phyloP scores from a whole-genome alignment of 2,797 vertebrate genomes.

The Dendrocincla tyrannina region DNA sequence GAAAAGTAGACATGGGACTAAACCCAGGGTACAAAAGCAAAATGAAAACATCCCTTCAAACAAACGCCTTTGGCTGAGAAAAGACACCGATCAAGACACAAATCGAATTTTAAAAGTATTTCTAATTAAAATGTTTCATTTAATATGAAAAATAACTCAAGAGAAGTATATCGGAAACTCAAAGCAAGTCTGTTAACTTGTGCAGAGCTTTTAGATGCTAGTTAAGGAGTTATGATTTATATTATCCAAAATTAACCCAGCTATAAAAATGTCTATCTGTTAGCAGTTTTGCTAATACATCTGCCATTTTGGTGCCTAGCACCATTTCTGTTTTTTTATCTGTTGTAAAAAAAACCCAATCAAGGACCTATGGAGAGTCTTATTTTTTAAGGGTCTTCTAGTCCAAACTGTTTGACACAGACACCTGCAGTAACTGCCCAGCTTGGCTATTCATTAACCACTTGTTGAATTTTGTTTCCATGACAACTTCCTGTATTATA shows the following conservation, averaged over 20 bases:
- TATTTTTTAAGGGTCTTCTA: not conserved
- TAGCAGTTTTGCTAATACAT: not conserved
- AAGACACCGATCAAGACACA: not conserved
- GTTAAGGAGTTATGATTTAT: not conserved
- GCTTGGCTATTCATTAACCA: slow-evolving; percentile 17
- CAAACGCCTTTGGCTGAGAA: not conserved
- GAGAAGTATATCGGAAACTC: not conserved
- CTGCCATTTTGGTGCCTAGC: not conserved
- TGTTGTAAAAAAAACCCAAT: not conserved
- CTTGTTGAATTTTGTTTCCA: slow-evolving; percentile 59
- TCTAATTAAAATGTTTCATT: not conserved
- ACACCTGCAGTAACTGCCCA: not conserved
- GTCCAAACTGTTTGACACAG: not conserved
- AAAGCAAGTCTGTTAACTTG: not conserved
- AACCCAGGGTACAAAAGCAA: not conserved
- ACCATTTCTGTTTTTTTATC: not conserved
- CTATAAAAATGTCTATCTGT: not conserved
- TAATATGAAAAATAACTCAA: not conserved
- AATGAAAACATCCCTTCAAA: not conserved
- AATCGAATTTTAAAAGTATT: not conserved
- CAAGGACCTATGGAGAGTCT: not conserved
- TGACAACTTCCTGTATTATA: slow-evolving; percentile 36
- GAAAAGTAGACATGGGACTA: not conserved
- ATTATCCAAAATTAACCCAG: not conserved
- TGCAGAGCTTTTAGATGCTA: not conserved